Evolutionary conservation across 2,113 vertebrate genomes (phyloP), one percentile per base, ranked within the genome.

Genomic region (Chaenocephalus aceratus): DNA sequence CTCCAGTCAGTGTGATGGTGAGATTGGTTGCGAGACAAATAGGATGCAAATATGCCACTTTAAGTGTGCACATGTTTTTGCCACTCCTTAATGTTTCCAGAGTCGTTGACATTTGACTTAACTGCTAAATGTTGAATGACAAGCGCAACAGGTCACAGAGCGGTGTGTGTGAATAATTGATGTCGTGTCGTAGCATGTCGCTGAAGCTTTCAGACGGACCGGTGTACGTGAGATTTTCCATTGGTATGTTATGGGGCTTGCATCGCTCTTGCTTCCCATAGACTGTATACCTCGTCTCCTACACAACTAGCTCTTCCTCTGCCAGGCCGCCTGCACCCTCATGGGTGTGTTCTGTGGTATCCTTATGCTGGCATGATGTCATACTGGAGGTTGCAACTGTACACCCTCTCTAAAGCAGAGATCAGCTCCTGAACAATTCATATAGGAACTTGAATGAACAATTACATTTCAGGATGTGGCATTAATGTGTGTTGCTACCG

Each of bases 161-260:
- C 63, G 57, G 59, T 2, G 59, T 14, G 61, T 82, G 61, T 82
- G 51, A 64, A 91, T 85, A 76, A 71, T 84, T 76, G 5, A 86
- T 70, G 68, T 84, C 79, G 48, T 75, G 89, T 88, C 11, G 26
- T 65, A 75, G 77, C 90, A 61, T 23, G 86, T 64, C 65, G 69
- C 66, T 63, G 7, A 71, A 63, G 68, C 79, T 68, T 36, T 56
- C 10, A 21, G 49, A 5, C 45, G 14, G 51, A 68, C 44, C 64
- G 18, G 75, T 23, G 61, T 45, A 16, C 56, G 30, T 65, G 15
- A 26, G 44, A 53, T 41, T 83, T 82, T 80, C 75, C 74, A 67
- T 56, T 14, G 2, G 56, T 62, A 6, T 54, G 61, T 15, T 23
- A 16, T 21, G 5, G 36, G 16, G 3, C 26, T 58, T 10, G 6